Base-by-base conservation (phyloP, 2,113 vertebrate genomes). In the Platysteira castanea region DNA sequence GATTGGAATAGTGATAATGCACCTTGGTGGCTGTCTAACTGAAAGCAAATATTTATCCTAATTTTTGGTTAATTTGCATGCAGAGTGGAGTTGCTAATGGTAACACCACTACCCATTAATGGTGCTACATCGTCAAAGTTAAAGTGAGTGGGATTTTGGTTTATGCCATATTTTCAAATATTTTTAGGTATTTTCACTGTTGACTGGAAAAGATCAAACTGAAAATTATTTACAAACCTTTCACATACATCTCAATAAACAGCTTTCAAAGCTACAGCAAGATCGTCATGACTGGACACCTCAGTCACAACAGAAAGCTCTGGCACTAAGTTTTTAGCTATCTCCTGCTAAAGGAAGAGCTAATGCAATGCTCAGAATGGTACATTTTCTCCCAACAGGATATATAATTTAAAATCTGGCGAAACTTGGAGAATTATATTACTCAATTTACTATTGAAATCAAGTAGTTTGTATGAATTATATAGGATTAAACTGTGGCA, bases 281-380 rank as follows among this genome's bases (percentile, higher is more conserved):
- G 13, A 26, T 37, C 1, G 1, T 46, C 1, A 0, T 67, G 49
- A 63, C 11, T 69, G 22, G n/a, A 47, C 3, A 42, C 5, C 41
- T 83, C 41, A 90, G 11, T 22, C 63, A 56, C 18, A 56, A 28
- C 2, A 86, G 15, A 90, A 59, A 56, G 14, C 14, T 67, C 37
- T 77, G 9, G 11, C 24, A 53, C 22, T 16, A n/a, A 14, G 6
- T 37, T 89, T 76, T 86, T 68, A 63, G 15, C 46, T 71, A 16
- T 35, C 20, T 49, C 39, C 15, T 77, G n/a, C 18, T 78, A 39
- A 91, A 87, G 50, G 28, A 86, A 78, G 54, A 84, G 35, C 9
- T 47, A 87, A 50, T 67, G 14, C 46, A 71, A 14, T 52, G 33
- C 22, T 67, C 8, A 27, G 18, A 54, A 59, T 22, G 59, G 35